Base-by-base conservation (phyloP, 2,888 invertebrate species). In the Polietes domitor region DNA sequence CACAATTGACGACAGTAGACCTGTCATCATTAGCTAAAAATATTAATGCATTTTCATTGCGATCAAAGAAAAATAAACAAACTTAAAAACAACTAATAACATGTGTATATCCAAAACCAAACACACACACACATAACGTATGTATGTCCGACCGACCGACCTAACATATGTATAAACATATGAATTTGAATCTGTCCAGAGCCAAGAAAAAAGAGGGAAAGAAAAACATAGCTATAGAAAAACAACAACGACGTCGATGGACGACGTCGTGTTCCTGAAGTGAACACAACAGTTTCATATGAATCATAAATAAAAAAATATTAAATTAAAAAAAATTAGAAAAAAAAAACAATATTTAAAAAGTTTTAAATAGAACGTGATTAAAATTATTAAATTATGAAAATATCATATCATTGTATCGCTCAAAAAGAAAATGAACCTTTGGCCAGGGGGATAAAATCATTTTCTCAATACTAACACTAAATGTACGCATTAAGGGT, bases 401-500 rank as follows among this genome's bases (percentile, higher is more conserved):
- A 47, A 37, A 37, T n/a, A n/a, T 21, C 53, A 53, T 9, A 53
- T n/a, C n/a, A 21, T 53, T 53, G 19, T 21, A 19, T 47, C 53
- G 21, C 3, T 58, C 24, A 26, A 55, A 15, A 37, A 74, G 32
- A 75, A 82, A 70, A 24, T 21, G 19, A 41, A 77, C 61, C 68
- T 65, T 58, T 73, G 71, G 50, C 63, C 55, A 43, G 63, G 28
- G 10, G 43, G n/a, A 32, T 0, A 9, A 24, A 50, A 55, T 70
- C 2, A 32, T 32, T 68, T n/a, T n/a, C n/a, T n/a, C 74, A 50
- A 87, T 92, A 92, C 92, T 92, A 91, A 92, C 91, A 87, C 89
- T 90, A 85, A 92, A 89, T 37, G 91, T 90, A 32, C 91, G 90
- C 87, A 92, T 90, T 72, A 92, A 81, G 12, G 92, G 92, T 87